Evolutionary conservation across 2,888 invertebrate genomes (phyloP), one percentile per base, ranked within the genome.

Genomic region (Ptychoptera albimana): DNA sequence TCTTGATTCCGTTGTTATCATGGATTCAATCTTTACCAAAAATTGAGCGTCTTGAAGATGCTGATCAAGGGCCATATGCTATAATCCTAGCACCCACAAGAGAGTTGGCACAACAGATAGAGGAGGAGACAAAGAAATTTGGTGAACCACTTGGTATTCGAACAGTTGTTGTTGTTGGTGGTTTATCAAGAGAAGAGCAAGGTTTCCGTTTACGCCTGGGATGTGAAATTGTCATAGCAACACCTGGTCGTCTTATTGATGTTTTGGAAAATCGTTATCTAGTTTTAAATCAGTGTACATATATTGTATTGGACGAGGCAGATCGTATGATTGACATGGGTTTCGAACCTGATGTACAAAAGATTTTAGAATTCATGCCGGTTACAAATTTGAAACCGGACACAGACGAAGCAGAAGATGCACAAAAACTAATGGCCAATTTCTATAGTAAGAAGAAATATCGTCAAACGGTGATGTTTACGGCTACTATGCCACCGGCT

Each of bases 291-390:
- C 89, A 97, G 58, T 99, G 98, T 65, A 97, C 98, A 0, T 99
- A 99, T 62, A 93, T 98, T 48, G 96, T 91, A 5, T 71, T 89
- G 43, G 89, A 91, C 57, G 88, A 93, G 71, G 98, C 98, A 31
- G 98, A 99, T 71, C 79, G 96, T 59, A 99, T 99, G 98, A 94
- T 99, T 66, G 97, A 99, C 73, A 96, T 99, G 89, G 97, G 97
- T 61, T 99, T 99, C 61, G 98, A 99, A 64, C 91, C 94, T 37
- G 88, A 89, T 57, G 97, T 99, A 0, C 94, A 97, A 58, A 92
- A 91, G 63, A 97, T 99, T 64, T 71, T 99, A 31, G 94, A 94
- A 57, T 93, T 83, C 61, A 89, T 99, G 84, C 98, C 98, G 0
- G 97, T 96, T 0, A 82, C 94, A 1, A 99, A 99, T 67, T 72